Evolutionary conservation across 2,797 vertebrate species (phyloP).

Genomic region (Lacerta bilineata): DNA sequence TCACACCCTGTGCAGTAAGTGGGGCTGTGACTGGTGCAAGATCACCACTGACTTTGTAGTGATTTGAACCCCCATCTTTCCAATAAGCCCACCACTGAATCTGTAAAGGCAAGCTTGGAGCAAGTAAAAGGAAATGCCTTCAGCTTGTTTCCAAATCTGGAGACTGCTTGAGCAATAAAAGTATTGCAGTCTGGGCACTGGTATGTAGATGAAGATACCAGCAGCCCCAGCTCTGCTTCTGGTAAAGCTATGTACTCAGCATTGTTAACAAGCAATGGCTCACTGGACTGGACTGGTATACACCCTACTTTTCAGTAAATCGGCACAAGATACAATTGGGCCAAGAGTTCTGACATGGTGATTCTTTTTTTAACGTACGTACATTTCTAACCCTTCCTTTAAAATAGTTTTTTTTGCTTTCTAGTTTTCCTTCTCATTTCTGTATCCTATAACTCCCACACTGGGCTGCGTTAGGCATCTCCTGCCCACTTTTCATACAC

Average conservation of each 20-base stretch:
- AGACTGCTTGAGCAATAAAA: conserved; percentile 43
- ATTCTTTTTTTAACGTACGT: conserved; percentile 11
- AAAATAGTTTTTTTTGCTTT: neutral
- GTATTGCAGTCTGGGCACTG: conserved; percentile 38
- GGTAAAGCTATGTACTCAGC: conserved; percentile 46
- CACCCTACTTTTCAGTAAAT: conserved; percentile 28
- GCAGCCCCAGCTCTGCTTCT: conserved; percentile 48
- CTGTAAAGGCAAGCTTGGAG: neutral
- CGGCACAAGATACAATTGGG: neutral
- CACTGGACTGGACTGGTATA: conserved; percentile 32
- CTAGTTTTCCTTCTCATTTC: neutral
- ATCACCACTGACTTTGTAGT: neutral
- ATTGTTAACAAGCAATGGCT: conserved; percentile 37
- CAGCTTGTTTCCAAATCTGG: conserved; percentile 35
- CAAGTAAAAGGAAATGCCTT: conserved; percentile 24
- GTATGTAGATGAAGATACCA: conserved; percentile 46
- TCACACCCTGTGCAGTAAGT: neutral
- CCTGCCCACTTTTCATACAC: neutral
- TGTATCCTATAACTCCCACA: conserved; percentile 27
- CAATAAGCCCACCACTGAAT: neutral
- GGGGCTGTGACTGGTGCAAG: neutral
- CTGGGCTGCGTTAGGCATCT: neutral
- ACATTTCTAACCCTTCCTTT: neutral
- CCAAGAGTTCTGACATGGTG: conserved; percentile 28
- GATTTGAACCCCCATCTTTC: neutral